Percentiles rank a stretch among this genome's conserved stretches.
Conservation (phyloP, 2,113 vertebrate genomes). For the Lanius collurio region DNA sequence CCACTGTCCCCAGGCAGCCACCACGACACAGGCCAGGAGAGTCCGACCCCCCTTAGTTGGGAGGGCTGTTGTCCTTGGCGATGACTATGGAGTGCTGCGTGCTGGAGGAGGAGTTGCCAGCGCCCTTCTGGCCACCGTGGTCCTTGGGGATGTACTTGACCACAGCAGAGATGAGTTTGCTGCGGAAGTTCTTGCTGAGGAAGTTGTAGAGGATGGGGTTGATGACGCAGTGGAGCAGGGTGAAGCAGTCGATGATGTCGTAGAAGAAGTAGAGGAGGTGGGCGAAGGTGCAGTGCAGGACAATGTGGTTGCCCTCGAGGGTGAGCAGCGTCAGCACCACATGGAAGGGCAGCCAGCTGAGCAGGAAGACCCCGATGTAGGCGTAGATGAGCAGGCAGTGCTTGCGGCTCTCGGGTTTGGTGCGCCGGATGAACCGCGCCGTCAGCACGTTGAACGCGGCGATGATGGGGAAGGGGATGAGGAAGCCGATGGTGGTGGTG, state of each 20-base stretch:
- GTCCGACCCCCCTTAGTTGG: neutral
- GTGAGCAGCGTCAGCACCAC: slow-evolving; percentile 75
- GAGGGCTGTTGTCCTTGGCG: slow-evolving; percentile 50
- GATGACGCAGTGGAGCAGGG: slow-evolving; percentile 86
- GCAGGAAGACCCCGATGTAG: slow-evolving; percentile 80
- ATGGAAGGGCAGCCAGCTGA: slow-evolving; percentile 93
- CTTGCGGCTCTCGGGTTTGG: slow-evolving; percentile 68
- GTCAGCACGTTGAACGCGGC: slow-evolving; percentile 83
- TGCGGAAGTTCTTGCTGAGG: slow-evolving; percentile 87
- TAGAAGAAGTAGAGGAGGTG: slow-evolving; percentile 86
- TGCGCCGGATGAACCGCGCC: slow-evolving; percentile 60
- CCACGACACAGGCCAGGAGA: neutral
- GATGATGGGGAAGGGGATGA: slow-evolving; percentile 83
- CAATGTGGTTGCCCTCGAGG: slow-evolving; percentile 64
- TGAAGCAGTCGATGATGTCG: slow-evolving; percentile 82
- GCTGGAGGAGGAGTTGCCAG: slow-evolving; percentile 73
- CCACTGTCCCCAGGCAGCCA: neutral
- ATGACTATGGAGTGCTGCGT: slow-evolving; percentile 90
- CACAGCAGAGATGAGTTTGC: slow-evolving; percentile 79
- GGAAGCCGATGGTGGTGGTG: slow-evolving; percentile 82
- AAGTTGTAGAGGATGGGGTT: slow-evolving; percentile 97
- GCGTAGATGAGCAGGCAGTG: slow-evolving; percentile 85
- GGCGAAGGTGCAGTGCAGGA: slow-evolving; percentile 79
- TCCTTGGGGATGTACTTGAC: slow-evolving; percentile 79
- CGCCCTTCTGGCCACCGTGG: slow-evolving; percentile 28